Conservation (phyloP, 2,113 vertebrate genomes). For the Clarias gariepinus region DNA sequence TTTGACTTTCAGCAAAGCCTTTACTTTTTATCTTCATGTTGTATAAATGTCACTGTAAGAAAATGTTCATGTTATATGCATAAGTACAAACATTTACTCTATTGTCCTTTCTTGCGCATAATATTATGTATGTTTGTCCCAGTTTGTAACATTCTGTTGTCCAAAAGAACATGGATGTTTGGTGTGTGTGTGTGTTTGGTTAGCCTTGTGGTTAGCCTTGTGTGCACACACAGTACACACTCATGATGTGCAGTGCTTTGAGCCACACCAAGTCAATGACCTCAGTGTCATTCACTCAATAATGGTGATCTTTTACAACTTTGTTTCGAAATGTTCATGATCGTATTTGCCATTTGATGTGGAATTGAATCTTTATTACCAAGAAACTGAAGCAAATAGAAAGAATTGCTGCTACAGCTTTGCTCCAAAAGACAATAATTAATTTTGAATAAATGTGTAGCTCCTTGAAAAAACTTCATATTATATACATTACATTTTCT, state of each 20-base stretch:
- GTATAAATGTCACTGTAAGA: constrained; percentile 12
- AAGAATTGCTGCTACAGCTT: background rate
- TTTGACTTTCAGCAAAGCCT: background rate
- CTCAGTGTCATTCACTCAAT: constrained; percentile 15
- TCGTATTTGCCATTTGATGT: background rate
- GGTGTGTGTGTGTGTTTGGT: constrained; percentile 61
- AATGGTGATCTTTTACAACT: background rate
- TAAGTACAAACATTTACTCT: background rate
- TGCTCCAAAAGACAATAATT: background rate
- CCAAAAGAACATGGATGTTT: constrained; percentile 46
- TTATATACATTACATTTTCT: background rate
- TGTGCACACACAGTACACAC: constrained; percentile 48
- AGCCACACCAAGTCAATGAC: constrained; percentile 30
- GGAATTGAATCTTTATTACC: background rate
- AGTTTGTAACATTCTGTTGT: background rate
- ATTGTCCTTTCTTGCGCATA: constrained; percentile 8
- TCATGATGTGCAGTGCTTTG: background rate
- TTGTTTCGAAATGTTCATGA: background rate
- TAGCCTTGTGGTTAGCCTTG: constrained; percentile 52
- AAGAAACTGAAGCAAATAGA: too few species aligned
- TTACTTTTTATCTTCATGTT: background rate
- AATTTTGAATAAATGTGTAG: background rate
- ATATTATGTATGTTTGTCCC: background rate
- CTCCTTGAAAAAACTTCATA: background rate
- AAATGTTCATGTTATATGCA: background rate